Percentiles rank a stretch among this genome's conserved stretches.
These are phyloP conservation scores for Cyclopterus lumpus DNA, from an alignment of 2,797 vertebrate species.

Conservation along the genomic window DNA sequence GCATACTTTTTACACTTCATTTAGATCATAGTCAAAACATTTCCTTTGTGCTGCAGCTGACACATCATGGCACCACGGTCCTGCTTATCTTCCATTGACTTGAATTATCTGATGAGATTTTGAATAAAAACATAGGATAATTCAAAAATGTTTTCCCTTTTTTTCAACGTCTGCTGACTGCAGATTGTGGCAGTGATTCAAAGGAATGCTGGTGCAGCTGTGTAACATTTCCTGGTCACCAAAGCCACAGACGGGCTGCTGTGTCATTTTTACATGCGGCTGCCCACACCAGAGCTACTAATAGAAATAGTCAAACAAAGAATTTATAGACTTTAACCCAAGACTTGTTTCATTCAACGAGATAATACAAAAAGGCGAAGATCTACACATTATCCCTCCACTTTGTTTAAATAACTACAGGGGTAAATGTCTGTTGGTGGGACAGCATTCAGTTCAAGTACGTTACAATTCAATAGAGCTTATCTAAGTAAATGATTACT, in stretches of 20 bases:
- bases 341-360: slow-evolving; percentile 4
- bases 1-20: slow-evolving; percentile 39
- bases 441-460: background rate
- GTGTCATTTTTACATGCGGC: slow-evolving; percentile 47
- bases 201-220: slow-evolving; percentile 52
- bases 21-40: slow-evolving; percentile 28
- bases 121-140: slow-evolving; percentile 21
- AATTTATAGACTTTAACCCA: slow-evolving; percentile 15
- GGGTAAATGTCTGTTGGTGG: background rate
- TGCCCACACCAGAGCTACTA: slow-evolving; percentile 25
- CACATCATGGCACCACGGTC: slow-evolving; percentile 30
- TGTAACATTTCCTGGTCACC: slow-evolving; percentile 49
- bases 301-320: slow-evolving; percentile 19
- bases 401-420: background rate
- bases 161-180: slow-evolving; percentile 35
- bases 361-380: background rate
- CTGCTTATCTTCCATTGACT: slow-evolving; percentile 14
- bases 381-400: background rate
- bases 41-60: slow-evolving; percentile 14
- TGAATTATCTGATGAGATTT: slow-evolving; percentile 30
- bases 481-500: background rate
- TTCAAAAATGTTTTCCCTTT: slow-evolving; percentile 20
- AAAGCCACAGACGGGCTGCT: slow-evolving; percentile 35
- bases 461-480: too few species aligned
- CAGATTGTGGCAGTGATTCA: slow-evolving; percentile 40